Evolutionary conservation across 2,888 invertebrate genomes (phyloP).

Genomic region (Auanema sp.): DNA sequence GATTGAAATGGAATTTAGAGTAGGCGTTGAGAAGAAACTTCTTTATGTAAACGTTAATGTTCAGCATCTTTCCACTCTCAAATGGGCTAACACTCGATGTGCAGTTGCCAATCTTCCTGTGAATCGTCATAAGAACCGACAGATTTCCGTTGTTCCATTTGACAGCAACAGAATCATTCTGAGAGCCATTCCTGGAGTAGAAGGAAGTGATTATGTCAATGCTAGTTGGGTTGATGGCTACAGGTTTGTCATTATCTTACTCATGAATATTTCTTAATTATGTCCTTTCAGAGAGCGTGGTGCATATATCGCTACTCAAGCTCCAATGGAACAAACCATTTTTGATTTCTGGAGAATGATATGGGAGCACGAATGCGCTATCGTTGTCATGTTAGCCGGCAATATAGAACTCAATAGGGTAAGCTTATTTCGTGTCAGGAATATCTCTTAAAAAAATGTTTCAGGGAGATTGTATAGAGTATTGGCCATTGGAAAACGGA

Average conservation of each 20-base stretch:
- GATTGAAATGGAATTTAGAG: constrained; percentile 40
- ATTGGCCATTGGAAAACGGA: constrained; percentile 88
- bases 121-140: constrained; percentile 96
- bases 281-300: constrained; percentile 69
- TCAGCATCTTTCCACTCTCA: constrained; percentile 86
- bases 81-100: constrained; percentile 89
- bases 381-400: constrained; percentile 85
- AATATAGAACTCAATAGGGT: constrained; percentile 27
- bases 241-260: constrained; percentile 24
- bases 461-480: constrained; percentile 97
- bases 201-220: constrained; percentile 90
- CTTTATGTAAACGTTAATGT: not conserved
- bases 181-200: constrained; percentile 39
- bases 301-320: constrained; percentile 97
- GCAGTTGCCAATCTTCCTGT: constrained; percentile 91
- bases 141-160: constrained; percentile 95
- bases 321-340: constrained; percentile 91
- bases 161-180: constrained; percentile 76
- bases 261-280: not conserved
- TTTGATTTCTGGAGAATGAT: constrained; percentile 99
- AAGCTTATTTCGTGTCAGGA: not conserved
- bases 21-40: constrained; percentile 1
- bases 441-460: not conserved
- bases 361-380: constrained; percentile 99
- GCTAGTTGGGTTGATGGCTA: constrained; percentile 92